A percentile compares a stretch with the other conserved stretches of the same genome.
Conservation (phyloP, 2,888 invertebrate species). For the Teleiodes luculella region DNA sequence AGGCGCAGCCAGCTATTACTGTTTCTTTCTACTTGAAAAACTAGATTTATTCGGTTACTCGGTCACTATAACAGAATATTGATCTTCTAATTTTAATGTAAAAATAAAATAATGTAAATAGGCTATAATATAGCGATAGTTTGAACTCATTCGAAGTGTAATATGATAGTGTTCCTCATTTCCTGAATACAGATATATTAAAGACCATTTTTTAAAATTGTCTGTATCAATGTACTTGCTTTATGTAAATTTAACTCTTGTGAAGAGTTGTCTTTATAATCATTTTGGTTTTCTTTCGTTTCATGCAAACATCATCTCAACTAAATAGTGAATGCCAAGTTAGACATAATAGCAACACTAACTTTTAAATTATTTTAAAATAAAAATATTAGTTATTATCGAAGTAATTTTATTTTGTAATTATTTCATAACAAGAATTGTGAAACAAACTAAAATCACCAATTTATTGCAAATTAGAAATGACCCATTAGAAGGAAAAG, state of each 20-base stretch:
- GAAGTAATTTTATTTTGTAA: constrained; percentile 65
- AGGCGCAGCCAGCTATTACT: constrained; percentile 5
- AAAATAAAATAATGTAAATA: constrained; percentile 62
- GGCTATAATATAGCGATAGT: constrained; percentile 52
- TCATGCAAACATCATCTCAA: constrained; percentile 41
- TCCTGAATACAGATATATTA: constrained; percentile 65
- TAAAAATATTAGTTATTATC: constrained; percentile 70
- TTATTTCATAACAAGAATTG: neutral
- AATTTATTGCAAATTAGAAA: constrained; percentile 9
- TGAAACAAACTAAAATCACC: neutral
- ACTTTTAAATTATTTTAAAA: constrained; percentile 76
- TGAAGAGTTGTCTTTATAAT: neutral
- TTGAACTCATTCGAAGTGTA: constrained; percentile 57
- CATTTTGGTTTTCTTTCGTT: constrained; percentile 16
- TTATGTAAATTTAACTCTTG: neutral
- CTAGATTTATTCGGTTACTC: constrained; percentile 10
- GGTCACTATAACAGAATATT: constrained; percentile 10
- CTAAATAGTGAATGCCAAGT: constrained; percentile 64
- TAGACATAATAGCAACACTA: constrained; percentile 66
- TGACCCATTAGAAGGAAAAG: constrained; percentile 68
- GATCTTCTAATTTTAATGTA: constrained; percentile 36
- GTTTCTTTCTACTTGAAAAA: constrained; percentile 3
- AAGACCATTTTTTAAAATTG: constrained; percentile 57
- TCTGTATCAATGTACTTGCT: constrained; percentile 44
- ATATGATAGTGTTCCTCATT: constrained; percentile 63